A percentile compares a stretch with the other conserved stretches of the same genome.
These are phyloP conservation scores for Orcinus orca DNA, from an alignment of 2,113 vertebrate genomes.

Conservation along the genomic window DNA sequence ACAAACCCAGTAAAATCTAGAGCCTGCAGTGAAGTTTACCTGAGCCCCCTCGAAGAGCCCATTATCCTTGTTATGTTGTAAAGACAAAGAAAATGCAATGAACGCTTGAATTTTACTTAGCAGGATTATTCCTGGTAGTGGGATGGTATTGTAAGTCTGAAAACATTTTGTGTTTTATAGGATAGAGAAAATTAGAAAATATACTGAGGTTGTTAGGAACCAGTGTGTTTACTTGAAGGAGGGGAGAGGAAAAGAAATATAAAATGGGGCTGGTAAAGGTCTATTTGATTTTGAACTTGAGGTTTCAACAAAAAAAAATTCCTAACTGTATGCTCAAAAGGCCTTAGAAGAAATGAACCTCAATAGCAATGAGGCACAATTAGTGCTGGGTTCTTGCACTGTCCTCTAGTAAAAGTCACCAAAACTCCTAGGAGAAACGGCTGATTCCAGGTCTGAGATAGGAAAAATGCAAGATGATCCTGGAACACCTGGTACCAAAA, in stretches of 20 bases:
- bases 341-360: neutral
- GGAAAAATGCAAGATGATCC: neutral
- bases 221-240: neutral
- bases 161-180: neutral
- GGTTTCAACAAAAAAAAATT: neutral
- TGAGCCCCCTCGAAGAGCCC: neutral
- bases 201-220: neutral
- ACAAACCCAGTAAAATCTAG: neutral
- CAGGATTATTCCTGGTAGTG: neutral
- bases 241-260: neutral
- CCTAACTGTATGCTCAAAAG: neutral
- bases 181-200: constrained; percentile 6
- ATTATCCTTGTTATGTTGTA: neutral
- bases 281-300: neutral
- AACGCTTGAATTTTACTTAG: neutral
- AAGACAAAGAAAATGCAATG: neutral
- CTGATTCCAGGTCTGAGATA: neutral
- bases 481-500: constrained; percentile 1
- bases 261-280: neutral
- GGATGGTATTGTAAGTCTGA: neutral
- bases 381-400: neutral
- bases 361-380: neutral
- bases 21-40: neutral
- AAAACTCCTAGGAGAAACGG: neutral
- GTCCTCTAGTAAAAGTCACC: neutral